Percentiles rank a stretch among this genome's conserved stretches.
phyloP scores from a whole-genome alignment of 2,113 vertebrate species.

The Nothoprocta perdicaria region DNA sequence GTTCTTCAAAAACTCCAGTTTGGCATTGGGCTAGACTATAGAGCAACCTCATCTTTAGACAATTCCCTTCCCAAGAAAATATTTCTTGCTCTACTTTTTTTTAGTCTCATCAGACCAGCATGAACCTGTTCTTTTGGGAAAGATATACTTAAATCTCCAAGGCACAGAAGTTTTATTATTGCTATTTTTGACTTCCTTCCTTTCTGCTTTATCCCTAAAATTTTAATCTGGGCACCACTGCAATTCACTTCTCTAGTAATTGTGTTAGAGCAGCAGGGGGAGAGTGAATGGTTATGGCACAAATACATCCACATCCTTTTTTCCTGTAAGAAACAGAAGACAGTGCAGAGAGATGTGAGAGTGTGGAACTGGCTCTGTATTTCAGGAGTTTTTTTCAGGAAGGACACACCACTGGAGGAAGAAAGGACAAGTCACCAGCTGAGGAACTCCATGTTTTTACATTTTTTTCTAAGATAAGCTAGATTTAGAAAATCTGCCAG shows the following conservation, averaged over 20 bases:
- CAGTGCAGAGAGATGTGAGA: neutral
- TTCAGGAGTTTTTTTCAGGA: neutral
- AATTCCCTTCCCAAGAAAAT: neutral
- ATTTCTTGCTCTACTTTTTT: neutral
- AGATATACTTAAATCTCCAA: neutral
- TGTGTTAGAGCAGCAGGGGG: neutral
- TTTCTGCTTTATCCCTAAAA: neutral
- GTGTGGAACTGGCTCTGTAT: neutral
- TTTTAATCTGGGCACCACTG: neutral
- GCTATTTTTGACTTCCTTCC: neutral
- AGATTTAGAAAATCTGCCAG: conserved; percentile 28
- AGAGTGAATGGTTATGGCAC: neutral
- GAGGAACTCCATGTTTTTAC: neutral
- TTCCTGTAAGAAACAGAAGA: neutral
- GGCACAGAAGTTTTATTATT: neutral
- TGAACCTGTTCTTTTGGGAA: neutral
- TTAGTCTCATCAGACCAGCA: neutral
- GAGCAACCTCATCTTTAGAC: neutral
- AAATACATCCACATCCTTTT: neutral
- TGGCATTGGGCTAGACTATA: neutral
- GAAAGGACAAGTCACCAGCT: neutral
- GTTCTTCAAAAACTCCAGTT: neutral
- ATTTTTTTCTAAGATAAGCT: neutral
- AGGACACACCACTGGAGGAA: neutral
- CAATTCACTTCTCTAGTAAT: neutral